A percentile compares a stretch with the other conserved stretches of the same genome.
Evolutionary conservation across 2,797 vertebrate species (phyloP).

Genomic region (Notolepis coatsorum): DNA sequence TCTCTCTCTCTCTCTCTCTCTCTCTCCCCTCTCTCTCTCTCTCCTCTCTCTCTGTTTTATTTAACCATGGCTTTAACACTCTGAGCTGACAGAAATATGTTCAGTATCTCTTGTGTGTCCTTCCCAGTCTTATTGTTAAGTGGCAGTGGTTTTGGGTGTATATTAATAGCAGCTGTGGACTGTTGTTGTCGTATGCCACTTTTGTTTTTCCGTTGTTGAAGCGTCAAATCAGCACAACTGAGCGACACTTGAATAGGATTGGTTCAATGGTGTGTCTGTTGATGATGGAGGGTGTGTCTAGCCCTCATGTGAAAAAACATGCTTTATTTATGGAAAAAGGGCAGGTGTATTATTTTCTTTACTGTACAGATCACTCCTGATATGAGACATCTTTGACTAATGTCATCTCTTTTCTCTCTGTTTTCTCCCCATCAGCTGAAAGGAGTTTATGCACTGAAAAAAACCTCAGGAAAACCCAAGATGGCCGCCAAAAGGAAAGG

Average conservation of each 20-base stretch:
- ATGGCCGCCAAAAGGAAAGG: slow-evolving; percentile 99
- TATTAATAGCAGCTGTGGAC: slow-evolving; percentile 72
- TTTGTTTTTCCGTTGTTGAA: slow-evolving; percentile 60
- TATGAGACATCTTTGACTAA: slow-evolving; percentile 30
- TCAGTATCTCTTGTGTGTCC: slow-evolving; percentile 64
- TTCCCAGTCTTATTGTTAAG: slow-evolving; percentile 68
- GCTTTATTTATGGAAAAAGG: slow-evolving; percentile 15
- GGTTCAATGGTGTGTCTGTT: slow-evolving; percentile 19
- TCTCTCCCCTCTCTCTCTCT: slow-evolving; percentile 31
- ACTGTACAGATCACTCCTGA: background rate
- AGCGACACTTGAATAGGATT: slow-evolving; percentile 26
- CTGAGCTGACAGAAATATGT: slow-evolving; percentile 71
- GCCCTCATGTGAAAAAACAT: slow-evolving; percentile 15
- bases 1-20: slow-evolving; percentile 41
- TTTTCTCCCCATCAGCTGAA: slow-evolving; percentile 86
- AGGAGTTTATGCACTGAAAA: slow-evolving; percentile 98
- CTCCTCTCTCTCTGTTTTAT: no score
- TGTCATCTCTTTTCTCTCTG: slow-evolving; percentile 9
- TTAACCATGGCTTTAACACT: slow-evolving; percentile 45
- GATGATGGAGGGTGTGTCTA: background rate
- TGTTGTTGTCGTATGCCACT: slow-evolving; percentile 46
- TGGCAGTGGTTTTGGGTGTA: slow-evolving; percentile 54
- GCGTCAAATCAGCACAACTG: slow-evolving; percentile 47
- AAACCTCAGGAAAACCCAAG: slow-evolving; percentile 95
- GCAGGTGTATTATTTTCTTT: background rate